These are phyloP conservation scores for Drosophila subquinaria DNA, from an alignment of 2,888 invertebrate genomes.

Conservation along the genomic window DNA sequence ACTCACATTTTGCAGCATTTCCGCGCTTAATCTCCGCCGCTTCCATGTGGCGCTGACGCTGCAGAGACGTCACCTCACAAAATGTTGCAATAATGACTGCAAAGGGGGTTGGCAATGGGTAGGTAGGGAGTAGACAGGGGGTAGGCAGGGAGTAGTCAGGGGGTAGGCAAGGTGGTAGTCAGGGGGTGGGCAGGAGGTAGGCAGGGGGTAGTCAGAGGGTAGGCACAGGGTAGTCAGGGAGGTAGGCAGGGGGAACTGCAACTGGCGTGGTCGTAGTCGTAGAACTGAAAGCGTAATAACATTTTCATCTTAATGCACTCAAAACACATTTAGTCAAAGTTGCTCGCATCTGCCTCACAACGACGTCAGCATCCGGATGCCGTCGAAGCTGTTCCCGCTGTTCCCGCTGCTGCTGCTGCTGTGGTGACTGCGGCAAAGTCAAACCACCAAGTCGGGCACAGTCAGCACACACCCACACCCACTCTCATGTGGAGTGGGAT, in stretches of 20 bases:
- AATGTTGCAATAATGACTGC: constrained; percentile 74
- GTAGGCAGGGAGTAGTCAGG: background rate
- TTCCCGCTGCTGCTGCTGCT: constrained; percentile 26
- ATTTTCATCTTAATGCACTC: constrained; percentile 78
- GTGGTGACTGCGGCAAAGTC: constrained; percentile 52
- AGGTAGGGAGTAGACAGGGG: background rate
- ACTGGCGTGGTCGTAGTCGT: background rate
- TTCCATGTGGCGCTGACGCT: constrained; percentile 37
- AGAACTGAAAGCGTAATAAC: constrained; percentile 65
- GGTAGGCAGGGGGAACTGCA: background rate
- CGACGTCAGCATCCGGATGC: constrained; percentile 58
- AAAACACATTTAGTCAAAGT: constrained; percentile 79
- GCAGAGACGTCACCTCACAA: constrained; percentile 54
- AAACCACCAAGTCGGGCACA: constrained; percentile 64
- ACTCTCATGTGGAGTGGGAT: constrained; percentile 6
- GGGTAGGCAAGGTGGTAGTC: background rate
- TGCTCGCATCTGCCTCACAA: constrained; percentile 59
- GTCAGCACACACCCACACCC: constrained; percentile 21
- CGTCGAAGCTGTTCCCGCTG: constrained; percentile 4
- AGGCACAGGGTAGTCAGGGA: too few relatives aligned
- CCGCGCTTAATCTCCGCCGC: constrained; percentile 70
- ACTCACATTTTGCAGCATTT: constrained; percentile 58
- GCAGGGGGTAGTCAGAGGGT: background rate
- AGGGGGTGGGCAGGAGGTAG: too few relatives aligned
- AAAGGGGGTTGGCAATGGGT: background rate